phyloP scores from a whole-genome alignment of 1,140 invertebrate genomes.

The Microplitis demolitor region DNA sequence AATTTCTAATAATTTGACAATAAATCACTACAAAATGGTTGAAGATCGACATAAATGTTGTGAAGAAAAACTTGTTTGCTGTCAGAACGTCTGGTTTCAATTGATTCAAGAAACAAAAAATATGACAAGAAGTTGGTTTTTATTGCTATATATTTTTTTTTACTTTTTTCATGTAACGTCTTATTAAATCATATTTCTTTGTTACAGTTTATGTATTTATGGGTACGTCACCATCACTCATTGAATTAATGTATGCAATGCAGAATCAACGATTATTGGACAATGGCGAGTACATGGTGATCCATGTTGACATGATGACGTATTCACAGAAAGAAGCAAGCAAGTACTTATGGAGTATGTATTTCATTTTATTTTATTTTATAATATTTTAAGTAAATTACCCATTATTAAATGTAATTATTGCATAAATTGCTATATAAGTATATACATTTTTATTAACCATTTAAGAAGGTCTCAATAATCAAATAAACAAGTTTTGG shows the following conservation, averaged over 20 bases:
- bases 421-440: no score
- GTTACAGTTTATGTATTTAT: slow-evolving; percentile 89
- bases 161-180: neutral
- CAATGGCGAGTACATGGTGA: slow-evolving; percentile 93
- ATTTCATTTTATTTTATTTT: slow-evolving; percentile 25
- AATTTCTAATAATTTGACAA: slow-evolving; percentile 74
- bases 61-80: slow-evolving; percentile 72
- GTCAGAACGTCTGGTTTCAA: slow-evolving; percentile 80
- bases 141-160: slow-evolving; percentile 5
- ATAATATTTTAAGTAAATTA: neutral
- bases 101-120: slow-evolving; percentile 88
- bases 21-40: slow-evolving; percentile 75
- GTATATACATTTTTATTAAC: neutral
- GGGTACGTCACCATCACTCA: slow-evolving; percentile 77
- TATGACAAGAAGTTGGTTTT: slow-evolving; percentile 80
- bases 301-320: slow-evolving; percentile 90
- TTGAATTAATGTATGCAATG: slow-evolving; percentile 91
- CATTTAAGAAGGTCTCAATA: neutral
- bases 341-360: slow-evolving; percentile 90
- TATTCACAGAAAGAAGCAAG: slow-evolving; percentile 77
- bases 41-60: slow-evolving; percentile 77
- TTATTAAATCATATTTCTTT: slow-evolving; percentile 38
- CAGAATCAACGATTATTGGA: slow-evolving; percentile 83
- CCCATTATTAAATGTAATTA: no score
- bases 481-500: no score